These are phyloP conservation scores for Eubasilissa splendida DNA, from an alignment of 2,888 invertebrate species.

Conservation along the genomic window DNA sequence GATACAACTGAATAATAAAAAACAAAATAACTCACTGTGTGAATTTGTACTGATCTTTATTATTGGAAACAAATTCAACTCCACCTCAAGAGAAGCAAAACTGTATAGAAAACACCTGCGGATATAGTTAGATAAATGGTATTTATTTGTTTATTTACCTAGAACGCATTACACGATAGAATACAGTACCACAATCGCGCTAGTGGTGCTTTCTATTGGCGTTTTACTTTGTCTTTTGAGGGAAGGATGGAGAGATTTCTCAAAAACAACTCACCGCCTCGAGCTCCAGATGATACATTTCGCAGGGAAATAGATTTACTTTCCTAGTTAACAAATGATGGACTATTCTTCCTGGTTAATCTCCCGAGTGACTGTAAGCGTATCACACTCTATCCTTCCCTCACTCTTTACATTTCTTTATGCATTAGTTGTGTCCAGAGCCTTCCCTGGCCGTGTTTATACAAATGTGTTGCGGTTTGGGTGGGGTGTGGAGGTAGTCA, in stretches of 20 bases:
- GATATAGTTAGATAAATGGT: slow-evolving; percentile 9
- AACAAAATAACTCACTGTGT: too few relatives aligned
- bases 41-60: background rate
- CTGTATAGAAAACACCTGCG: slow-evolving; percentile 54
- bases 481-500: background rate
- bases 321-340: slow-evolving; percentile 6
- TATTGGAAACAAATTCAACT: slow-evolving; percentile 1
- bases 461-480: background rate
- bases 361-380: background rate
- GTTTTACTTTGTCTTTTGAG: slow-evolving; percentile 52
- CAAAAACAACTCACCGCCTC: slow-evolving; percentile 54
- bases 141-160: slow-evolving; percentile 7
- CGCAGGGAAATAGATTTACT: background rate
- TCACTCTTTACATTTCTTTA: slow-evolving; percentile 26
- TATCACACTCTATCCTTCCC: slow-evolving; percentile 50
- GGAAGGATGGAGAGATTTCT: slow-evolving; percentile 55
- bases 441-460: background rate
- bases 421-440: background rate
- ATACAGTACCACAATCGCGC: slow-evolving; percentile 44
- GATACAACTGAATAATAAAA: too few relatives aligned
- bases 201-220: slow-evolving; percentile 54
- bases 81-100: slow-evolving; percentile 51
- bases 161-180: background rate
- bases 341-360: background rate
- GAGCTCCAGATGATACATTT: slow-evolving; percentile 24